Percentiles rank a stretch among this genome's conserved stretches.
These are phyloP conservation scores for Hirudo medicinalis DNA, from an alignment of 1,140 invertebrate species.

Conservation along the genomic window DNA sequence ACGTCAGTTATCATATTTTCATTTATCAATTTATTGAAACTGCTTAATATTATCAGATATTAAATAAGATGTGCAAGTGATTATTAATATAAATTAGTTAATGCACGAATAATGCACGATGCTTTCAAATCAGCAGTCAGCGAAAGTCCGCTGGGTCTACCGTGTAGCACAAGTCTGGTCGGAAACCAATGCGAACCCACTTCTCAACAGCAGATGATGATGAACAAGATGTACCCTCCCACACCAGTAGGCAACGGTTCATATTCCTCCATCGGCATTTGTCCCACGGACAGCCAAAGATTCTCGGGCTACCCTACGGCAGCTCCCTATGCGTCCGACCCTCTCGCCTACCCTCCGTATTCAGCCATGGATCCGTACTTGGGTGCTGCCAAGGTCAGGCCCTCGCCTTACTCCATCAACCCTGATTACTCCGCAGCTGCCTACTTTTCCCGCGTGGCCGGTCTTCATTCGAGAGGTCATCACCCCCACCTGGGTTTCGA, in stretches of 20 bases:
- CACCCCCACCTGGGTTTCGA: slow-evolving; percentile 11
- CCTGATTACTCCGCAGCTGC: slow-evolving; percentile 12
- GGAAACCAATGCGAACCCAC: background rate
- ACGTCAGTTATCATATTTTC: no score
- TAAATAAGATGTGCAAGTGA: no score
- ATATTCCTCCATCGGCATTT: background rate
- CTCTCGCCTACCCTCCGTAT: slow-evolving; percentile 1
- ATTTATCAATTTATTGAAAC: no score
- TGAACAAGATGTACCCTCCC: background rate
- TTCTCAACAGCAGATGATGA: slow-evolving; percentile 1
- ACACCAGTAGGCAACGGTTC: background rate
- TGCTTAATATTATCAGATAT: no score
- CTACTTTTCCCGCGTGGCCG: slow-evolving; percentile 14
- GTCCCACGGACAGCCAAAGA: background rate
- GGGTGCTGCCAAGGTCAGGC: background rate
- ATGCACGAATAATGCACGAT: no score
- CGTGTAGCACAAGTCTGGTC: background rate
- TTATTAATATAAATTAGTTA: no score
- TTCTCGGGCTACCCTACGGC: slow-evolving; percentile 5
- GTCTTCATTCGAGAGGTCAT: slow-evolving; percentile 8
- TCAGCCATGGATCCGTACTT: slow-evolving; percentile 12
- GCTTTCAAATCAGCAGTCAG: background rate
- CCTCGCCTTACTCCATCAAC: slow-evolving; percentile 13
- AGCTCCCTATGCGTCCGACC: slow-evolving; percentile 2
- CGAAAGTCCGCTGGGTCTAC: slow-evolving; percentile 1